These are phyloP conservation scores for Copidosoma floridanum DNA, from an alignment of 1,140 invertebrate genomes.

Conservation along the genomic window DNA sequence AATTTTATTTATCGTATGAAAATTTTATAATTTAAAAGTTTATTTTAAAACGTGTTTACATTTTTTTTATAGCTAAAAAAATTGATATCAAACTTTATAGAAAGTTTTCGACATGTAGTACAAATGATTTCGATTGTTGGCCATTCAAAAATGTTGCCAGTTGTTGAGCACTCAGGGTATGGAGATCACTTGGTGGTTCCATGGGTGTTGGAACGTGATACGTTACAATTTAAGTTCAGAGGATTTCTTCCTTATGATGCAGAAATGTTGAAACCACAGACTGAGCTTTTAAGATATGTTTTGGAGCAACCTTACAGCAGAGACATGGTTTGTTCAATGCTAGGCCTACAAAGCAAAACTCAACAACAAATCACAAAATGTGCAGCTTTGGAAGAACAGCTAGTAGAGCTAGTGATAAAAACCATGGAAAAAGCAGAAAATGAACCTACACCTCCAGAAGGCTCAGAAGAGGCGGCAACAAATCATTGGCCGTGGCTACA, in stretches of 20 bases:
- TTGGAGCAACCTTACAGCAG: constrained; percentile 93
- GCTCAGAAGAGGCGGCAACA: constrained; percentile 66
- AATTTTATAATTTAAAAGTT: not conserved
- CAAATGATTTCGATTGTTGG: constrained; percentile 95
- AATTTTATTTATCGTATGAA: constrained; percentile 31
- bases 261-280: constrained; percentile 87
- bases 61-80: constrained; percentile 71
- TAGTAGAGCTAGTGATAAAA: constrained; percentile 87
- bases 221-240: constrained; percentile 84
- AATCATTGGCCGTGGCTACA: constrained; percentile 90
- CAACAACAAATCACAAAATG: constrained; percentile 72
- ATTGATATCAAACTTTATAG: constrained; percentile 83
- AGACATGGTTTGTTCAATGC: constrained; percentile 94
- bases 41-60: too few relatives aligned
- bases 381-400: constrained; percentile 86
- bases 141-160: constrained; percentile 84
- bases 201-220: constrained; percentile 86
- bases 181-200: constrained; percentile 85
- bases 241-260: constrained; percentile 90
- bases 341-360: constrained; percentile 80
- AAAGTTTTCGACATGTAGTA: constrained; percentile 86
- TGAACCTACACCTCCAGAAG: constrained; percentile 58
- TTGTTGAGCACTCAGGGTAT: constrained; percentile 90
- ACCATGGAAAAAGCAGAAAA: constrained; percentile 89
- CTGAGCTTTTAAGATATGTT: constrained; percentile 82